Base-by-base conservation (phyloP, 2,888 invertebrate species). In the Microctonus brassicae region DNA sequence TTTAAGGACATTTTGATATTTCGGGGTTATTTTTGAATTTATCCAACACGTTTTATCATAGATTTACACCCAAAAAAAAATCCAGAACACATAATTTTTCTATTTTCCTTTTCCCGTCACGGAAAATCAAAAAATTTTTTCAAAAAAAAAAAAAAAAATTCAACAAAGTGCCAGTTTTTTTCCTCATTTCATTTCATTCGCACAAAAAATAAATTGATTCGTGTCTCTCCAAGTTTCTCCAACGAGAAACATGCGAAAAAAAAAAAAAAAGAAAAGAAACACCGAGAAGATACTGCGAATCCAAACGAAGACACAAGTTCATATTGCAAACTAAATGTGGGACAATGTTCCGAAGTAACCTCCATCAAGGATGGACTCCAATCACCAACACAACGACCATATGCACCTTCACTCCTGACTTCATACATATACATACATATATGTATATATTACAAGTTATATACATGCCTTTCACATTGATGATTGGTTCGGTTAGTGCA, bases 341-440 rank as follows among this genome's bases (percentile, higher is more conserved):
- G 84, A 87, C 87, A 86, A 86, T 84, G 86, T 75, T 83, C 87
- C 73, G 78, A 72, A 86, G 85, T 87, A 86, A 87, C 87, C 87
- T 87, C 85, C 85, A 87, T 86, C 85, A 86, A 85, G 86, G 85
- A 85, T 86, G 86, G 82, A 84, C 83, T 83, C 78, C 78, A 80
- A 84, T 80, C 81, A 78, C 75, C 47, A 47, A 47, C 17, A 80
- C 57, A 69, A 26, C 39, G 57, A 29, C 62, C 29, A 60, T 47
- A 26, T 60, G 26, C 33, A n/a, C 34, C 47, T 42, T 34, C 68
- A 60, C 47, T 70, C 39, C 47, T 22, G 47, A 63, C 47, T 24
- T 42, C 7, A 13, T 66, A 13, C n/a, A 69, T 34, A 68, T 52
- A 13, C 57, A 13, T 22, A 24, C 17, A 69, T 34, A 61, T 52